Evolutionary conservation across 2,888 invertebrate species (phyloP).

Genomic region (Amphipyra berbera): DNA sequence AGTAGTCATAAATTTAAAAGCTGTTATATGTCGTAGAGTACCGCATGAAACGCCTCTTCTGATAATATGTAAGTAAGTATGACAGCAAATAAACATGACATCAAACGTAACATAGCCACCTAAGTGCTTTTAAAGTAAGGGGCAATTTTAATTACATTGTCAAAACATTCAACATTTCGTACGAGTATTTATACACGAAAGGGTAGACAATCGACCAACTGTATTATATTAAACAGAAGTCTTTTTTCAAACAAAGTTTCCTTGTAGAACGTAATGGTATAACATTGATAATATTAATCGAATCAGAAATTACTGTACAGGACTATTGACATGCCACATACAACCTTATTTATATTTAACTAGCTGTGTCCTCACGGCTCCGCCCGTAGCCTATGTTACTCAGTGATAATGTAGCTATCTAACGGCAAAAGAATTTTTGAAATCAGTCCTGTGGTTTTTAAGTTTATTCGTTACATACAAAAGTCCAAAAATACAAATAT

Average conservation of each 20-base stretch:
- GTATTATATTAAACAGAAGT: conserved; percentile 36
- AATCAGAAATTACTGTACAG: conserved; percentile 16
- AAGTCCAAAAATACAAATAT: too few species aligned
- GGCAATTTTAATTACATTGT: conserved; percentile 51
- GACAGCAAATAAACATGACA: conserved; percentile 52
- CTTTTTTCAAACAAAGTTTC: conserved; percentile 33
- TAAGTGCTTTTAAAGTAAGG: conserved; percentile 57
- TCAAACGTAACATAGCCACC: conserved; percentile 44
- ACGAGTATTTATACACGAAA: conserved; percentile 32
- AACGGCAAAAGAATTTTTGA: too few species aligned
- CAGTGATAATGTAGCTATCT: too few species aligned
- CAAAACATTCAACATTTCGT: conserved; percentile 57
- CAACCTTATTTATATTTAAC: conserved; percentile 2
- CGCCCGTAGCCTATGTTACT: too few species aligned
- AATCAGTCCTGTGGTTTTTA: too few species aligned
- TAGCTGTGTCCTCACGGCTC: too few species aligned
- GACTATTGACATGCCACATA: conserved; percentile 3
- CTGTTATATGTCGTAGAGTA: conserved; percentile 39
- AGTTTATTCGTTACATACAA: too few species aligned
- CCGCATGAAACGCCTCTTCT: conserved; percentile 36
- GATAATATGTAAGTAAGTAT: conserved; percentile 52
- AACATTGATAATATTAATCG: conserved; percentile 11
- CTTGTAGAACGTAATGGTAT: conserved; percentile 11
- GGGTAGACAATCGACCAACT: conserved; percentile 40
- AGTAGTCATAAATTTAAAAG: conserved; percentile 56